Base-by-base conservation (phyloP, 2,797 vertebrate genomes). In the Esox lucius region DNA sequence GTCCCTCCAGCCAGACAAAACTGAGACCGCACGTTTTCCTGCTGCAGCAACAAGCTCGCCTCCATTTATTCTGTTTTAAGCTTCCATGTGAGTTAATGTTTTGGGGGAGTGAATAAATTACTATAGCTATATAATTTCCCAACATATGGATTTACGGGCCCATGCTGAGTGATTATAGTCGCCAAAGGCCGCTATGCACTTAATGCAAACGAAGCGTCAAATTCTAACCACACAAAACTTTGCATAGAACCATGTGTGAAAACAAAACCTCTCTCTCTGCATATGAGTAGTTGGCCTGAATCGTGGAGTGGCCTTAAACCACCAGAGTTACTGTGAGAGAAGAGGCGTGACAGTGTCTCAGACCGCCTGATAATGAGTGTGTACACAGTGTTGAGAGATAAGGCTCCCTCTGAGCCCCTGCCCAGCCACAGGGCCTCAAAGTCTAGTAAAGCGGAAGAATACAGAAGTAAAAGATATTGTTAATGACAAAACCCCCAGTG, bases 351-450 rank as follows among this genome's bases (percentile, higher is more conserved):
- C 56, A 24, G 56, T 61, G 56, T 61, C 73, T 68, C 72, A 69
- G 65, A 66, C 76, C 78, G 17, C 24, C 78, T 68, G 75, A 83
- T 86, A 87, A 83, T 86, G 82, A 78, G 61, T 78, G 19, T 56
- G 72, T 49, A 70, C 65, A 68, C 84, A 80, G 53, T 7, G 66
- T 24, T 22, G 22, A 24, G 70, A 84, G 85, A 90, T 86, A 89
- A 86, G 77, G 73, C 68, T 80, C 33, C 66, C 68, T 17, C 33
- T 17, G 39, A 22, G 66, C 53, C 31, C 31, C 19, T 19, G 15
- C 64, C 64, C 26, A 28, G 26, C 61, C 24, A 64, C 26, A 66
- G 7, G 26, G 31, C 15, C 64, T 31, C 26, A 3, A 33, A 6
- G 31, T 31, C 64, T 66, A 31, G 7, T 66, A 31, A 26, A 11